These are phyloP conservation scores for Chrosomus eos DNA, from an alignment of 2,797 vertebrate species.

Conservation along the genomic window DNA sequence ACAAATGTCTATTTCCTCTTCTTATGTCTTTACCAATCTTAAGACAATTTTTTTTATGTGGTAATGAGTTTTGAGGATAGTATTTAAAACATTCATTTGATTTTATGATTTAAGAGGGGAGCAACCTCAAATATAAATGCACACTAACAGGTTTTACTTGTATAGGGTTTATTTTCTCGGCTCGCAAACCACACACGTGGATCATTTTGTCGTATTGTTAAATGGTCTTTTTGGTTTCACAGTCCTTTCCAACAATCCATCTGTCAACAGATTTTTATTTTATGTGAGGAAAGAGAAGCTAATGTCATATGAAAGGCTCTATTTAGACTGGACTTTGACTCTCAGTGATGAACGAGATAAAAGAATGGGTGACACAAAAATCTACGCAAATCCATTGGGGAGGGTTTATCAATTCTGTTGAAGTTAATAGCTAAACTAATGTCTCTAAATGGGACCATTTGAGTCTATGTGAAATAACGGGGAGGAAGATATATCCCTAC, in stretches of 20 bases:
- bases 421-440: slow-evolving; percentile 40
- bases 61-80: neutral
- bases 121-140: slow-evolving; percentile 15
- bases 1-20: neutral
- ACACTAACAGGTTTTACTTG: neutral
- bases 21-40: neutral
- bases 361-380: slow-evolving; percentile 52
- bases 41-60: neutral
- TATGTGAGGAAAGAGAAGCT: slow-evolving; percentile 7
- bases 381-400: neutral
- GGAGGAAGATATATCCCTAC: slow-evolving; percentile 15
- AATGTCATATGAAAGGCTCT: neutral
- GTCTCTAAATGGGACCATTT: slow-evolving; percentile 62
- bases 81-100: neutral
- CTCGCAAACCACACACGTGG: neutral
- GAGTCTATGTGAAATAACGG: slow-evolving; percentile 32
- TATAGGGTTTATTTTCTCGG: neutral
- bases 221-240: slow-evolving; percentile 24
- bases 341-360: slow-evolving; percentile 27
- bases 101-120: neutral
- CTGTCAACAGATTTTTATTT: slow-evolving; percentile 16
- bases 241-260: slow-evolving; percentile 17
- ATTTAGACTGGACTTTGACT: slow-evolving; percentile 45
- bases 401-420: slow-evolving; percentile 44
- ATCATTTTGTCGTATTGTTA: neutral